Base-by-base conservation (phyloP, 2,888 invertebrate genomes). In the Leptopilina syphax region DNA sequence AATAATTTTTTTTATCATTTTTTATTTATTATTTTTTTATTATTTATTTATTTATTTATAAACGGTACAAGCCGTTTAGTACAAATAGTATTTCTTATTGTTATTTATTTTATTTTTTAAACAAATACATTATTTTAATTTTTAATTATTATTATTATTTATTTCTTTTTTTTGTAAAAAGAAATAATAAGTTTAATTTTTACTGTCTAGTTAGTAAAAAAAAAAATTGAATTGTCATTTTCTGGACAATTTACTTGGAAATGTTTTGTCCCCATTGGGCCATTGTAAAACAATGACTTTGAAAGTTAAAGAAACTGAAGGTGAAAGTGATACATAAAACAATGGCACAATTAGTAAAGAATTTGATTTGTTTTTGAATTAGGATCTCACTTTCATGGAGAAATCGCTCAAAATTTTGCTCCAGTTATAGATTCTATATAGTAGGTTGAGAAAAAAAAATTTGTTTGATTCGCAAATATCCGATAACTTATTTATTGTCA, bases 241-340 rank as follows among this genome's bases (percentile, higher is more conserved):
- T 68, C 47, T 47, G 34, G 34, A 34, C 34, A 70, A 50, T 24
- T 4, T 27, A 70, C 54, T 24, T 70, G 70, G 13, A 47, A 70
- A 70, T 70, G 50, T 50, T 50, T 10, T 65, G 24, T 65, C 27
- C 18, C n/a, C 65, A 24, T 47, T 27, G 47, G 50, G 50, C n/a
- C 67, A 68, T 10, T 68, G 18, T 68, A 34, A 68, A 70, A 70
- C 70, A 54, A 70, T 54, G 70, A 54, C 24, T 68, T 70, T 24
- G 70, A 70, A 70, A 70, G 70, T 54, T 8, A 54, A n/a, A 13
- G 70, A 54, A 70, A 50, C 13, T 27, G 34, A 34, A 24, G 13
- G 70, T 70, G 70, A 70, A 70, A 70, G 70, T 70, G 70, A 54
- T 54, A 7, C 60, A 54, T 70, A 70, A 70, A 50, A 54, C 54